Percentiles rank a stretch among this genome's conserved stretches.
Conservation (phyloP, 1,140 invertebrate genomes). For the Palaemon carinicauda region DNA sequence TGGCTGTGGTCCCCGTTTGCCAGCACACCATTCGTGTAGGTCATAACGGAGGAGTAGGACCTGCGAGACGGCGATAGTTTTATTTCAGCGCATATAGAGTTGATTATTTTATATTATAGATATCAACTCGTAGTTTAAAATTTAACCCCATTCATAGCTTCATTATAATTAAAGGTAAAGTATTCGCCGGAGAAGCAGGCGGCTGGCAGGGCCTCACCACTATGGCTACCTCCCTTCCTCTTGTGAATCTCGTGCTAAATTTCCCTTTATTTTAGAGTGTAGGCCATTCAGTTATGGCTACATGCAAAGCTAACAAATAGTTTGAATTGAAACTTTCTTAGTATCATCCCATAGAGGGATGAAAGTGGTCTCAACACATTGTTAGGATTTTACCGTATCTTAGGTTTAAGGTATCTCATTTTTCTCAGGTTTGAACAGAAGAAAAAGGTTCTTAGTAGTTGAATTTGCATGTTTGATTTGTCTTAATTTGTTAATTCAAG, state of each 20-base stretch:
- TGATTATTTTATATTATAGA: conserved; percentile 43
- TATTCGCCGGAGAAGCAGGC: conserved; percentile 33
- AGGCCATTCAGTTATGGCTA: neutral
- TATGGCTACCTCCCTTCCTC: neutral
- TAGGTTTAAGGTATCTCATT: too few species aligned
- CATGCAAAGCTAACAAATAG: neutral
- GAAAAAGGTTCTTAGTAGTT: too few species aligned
- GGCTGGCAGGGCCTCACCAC: neutral
- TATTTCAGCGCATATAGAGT: conserved; percentile 23
- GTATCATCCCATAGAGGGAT: too few species aligned
- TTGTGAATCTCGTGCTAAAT: conserved; percentile 6
- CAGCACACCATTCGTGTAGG: neutral
- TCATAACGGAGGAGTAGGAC: conserved; percentile 18
- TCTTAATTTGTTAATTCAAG: neutral
- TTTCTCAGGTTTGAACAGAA: too few species aligned
- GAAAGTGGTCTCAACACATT: too few species aligned
- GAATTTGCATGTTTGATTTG: neutral
- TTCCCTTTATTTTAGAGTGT: neutral
- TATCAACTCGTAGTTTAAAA: conserved; percentile 37
- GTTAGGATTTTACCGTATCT: too few species aligned
- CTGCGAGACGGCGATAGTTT: neutral
- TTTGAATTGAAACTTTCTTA: too few species aligned
- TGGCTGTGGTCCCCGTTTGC: neutral
- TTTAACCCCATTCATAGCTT: conserved; percentile 32
- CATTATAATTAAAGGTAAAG: conserved; percentile 38